These are phyloP conservation scores for Trissonchulus sp. DNA, from an alignment of 2,888 invertebrate species.

Conservation along the genomic window DNA sequence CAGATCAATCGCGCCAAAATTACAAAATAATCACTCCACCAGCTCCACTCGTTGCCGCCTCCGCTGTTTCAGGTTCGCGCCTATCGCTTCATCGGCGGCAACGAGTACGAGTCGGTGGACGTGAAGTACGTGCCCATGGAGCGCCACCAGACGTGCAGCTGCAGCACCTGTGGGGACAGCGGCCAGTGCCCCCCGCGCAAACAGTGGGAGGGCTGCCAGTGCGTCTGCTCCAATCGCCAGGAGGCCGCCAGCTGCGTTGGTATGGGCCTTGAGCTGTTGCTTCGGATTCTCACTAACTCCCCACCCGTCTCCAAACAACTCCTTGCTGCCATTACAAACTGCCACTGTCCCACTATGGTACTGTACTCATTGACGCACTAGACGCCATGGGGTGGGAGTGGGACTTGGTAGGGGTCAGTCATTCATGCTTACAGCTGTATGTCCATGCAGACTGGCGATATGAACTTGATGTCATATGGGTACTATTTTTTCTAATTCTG, in stretches of 20 bases:
- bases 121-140: slow-evolving; percentile 20
- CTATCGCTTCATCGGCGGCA: slow-evolving; percentile 9
- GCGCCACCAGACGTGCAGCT: slow-evolving; percentile 20
- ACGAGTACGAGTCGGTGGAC: slow-evolving; percentile 6
- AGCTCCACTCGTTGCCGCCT: background rate
- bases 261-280: background rate
- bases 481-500: too few relatives aligned
- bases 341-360: too few relatives aligned
- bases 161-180: background rate
- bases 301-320: too few relatives aligned
- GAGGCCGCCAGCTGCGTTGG: slow-evolving; percentile 22
- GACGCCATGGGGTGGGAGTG: too few relatives aligned
- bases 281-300: background rate
- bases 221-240: slow-evolving; percentile 22
- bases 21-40: too few relatives aligned
- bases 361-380: too few relatives aligned
- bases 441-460: too few relatives aligned
- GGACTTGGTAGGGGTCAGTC: too few relatives aligned
- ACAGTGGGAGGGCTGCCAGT: slow-evolving; percentile 25
- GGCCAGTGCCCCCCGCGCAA: background rate
- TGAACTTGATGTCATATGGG: too few relatives aligned
- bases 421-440: too few relatives aligned
- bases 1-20: too few relatives aligned
- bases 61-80: slow-evolving; percentile 21
- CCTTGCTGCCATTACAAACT: too few relatives aligned